phyloP scores from a whole-genome alignment of 2,888 invertebrate genomes.

The Platycheirus albimanus region DNA sequence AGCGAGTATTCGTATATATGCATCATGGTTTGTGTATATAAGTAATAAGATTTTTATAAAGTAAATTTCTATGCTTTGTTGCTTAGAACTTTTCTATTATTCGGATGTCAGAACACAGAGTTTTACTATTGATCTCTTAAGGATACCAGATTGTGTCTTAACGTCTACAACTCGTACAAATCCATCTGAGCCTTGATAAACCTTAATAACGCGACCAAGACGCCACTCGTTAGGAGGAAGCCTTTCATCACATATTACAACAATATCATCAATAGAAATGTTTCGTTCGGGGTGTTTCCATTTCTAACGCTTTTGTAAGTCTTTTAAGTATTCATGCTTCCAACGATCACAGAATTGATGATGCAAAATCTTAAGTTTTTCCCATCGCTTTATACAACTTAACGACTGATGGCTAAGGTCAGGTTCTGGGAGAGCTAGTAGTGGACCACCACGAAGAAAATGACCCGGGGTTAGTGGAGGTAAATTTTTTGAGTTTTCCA shows the following conservation, averaged over 20 bases:
- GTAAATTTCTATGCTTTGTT: neutral
- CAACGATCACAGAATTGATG: slow-evolving; percentile 7
- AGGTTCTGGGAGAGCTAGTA: slow-evolving; percentile 4
- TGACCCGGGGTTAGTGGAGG: slow-evolving; percentile 5
- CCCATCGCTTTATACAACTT: slow-evolving; percentile 2
- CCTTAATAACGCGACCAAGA: neutral
- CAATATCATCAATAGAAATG: slow-evolving; percentile 4
- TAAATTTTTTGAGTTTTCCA: neutral
- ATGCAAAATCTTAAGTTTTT: slow-evolving; percentile 6
- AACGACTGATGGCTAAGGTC: neutral
- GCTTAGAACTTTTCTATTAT: neutral
- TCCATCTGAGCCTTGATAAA: neutral
- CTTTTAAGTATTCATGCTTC: neutral
- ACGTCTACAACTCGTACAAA: neutral
- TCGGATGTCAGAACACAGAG: neutral
- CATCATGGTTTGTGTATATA: too few relatives aligned
- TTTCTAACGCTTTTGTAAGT: neutral
- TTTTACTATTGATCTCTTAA: neutral
- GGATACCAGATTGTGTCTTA: neutral
- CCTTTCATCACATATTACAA: neutral
- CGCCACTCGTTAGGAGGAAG: neutral
- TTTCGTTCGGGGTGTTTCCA: neutral
- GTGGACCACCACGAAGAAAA: slow-evolving; percentile 17
- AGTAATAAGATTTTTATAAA: neutral
- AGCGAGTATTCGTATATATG: too few relatives aligned